A percentile compares a stretch with the other conserved stretches of the same genome.
Evolutionary conservation across 2,797 vertebrate genomes (phyloP).

Genomic region (Parauchenoglanis punctatus): DNA sequence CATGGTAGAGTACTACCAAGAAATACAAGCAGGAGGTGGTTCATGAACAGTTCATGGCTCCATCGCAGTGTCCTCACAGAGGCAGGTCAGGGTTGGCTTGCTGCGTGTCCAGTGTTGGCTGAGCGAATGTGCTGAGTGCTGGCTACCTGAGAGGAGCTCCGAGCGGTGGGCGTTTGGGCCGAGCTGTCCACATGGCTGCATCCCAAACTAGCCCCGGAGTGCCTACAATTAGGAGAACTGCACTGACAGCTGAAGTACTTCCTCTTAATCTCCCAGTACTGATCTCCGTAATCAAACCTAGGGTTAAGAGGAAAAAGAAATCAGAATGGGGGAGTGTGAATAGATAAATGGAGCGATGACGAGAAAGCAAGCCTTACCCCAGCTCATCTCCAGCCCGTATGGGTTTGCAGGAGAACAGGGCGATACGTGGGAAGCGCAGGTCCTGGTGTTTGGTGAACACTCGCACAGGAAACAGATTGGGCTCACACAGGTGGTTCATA

Average conservation of each 20-base stretch:
- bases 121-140: constrained; percentile 39
- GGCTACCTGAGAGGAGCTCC: constrained; percentile 36
- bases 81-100: constrained; percentile 44
- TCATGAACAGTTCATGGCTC: background rate
- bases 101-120: constrained; percentile 39
- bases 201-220: constrained; percentile 74
- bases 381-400: constrained; percentile 91
- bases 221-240: constrained; percentile 85
- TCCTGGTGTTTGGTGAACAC: constrained; percentile 98
- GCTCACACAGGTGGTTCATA: constrained; percentile 96
- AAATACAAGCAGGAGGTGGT: background rate
- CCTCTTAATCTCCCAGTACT: constrained; percentile 96
- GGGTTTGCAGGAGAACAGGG: constrained; percentile 88
- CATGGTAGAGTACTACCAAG: too few relatives aligned
- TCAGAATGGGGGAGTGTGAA: background rate
- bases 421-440: constrained; percentile 90
- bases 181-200: constrained; percentile 57
- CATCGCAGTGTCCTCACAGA: constrained; percentile 10
- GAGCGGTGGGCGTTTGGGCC: constrained; percentile 22
- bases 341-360: background rate
- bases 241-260: constrained; percentile 93
- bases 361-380: constrained; percentile 73
- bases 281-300: constrained; percentile 95
- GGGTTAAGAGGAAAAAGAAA: background rate
- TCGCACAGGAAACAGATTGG: constrained; percentile 89